Evolutionary conservation across 2,797 vertebrate genomes (phyloP), one percentile per base, ranked within the genome.

Genomic region (Chelonia mydas): DNA sequence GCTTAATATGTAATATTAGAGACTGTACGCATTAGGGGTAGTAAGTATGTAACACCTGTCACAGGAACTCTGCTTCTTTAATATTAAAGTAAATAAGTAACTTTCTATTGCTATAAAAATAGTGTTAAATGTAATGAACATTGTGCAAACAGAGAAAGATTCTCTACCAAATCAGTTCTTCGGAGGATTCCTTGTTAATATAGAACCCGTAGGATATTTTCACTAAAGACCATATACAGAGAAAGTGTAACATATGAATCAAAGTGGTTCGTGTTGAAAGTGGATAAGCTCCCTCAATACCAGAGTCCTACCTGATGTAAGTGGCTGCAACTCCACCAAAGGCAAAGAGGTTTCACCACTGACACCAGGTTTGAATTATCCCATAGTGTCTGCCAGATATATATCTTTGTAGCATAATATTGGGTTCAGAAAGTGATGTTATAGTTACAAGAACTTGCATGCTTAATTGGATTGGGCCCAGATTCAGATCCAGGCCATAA

Each of bases 251-350:
- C n/a, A 68, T 37, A 68, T 47, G 85, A 41, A 3, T 90, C 61
- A 81, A 85, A 59, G 33, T n/a, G 57, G 89, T 54, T 85, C 82
- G 45, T 74, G 9, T 94, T 94, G 9, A 3, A 92, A 51, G 86
- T n/a, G 92, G 83, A 88, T 86, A 65, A 91, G 12, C 28, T 21
- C 89, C 87, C 86, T 92, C 87, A 53, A 88, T 84, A 83, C 89
- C 81, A 91, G 76, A 0, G 13, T 78, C 84, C 57, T 55, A 57
- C 85, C 47, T 74, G 61, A 89, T 84, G 86, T 72, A 72, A 41
- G 68, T 23, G 21, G 37, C 68, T 72, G 68, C 68, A 72, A 72
- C 19, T 21, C 68, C n/a, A 41, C 37, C 68, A 72, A 41, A 72
- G 21, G n/a, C 25, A 33, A 3, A 55, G 86, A 68, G 55, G 3